phyloP scores from a whole-genome alignment of 1,140 invertebrate species.

The Drosophila carrolli region DNA sequence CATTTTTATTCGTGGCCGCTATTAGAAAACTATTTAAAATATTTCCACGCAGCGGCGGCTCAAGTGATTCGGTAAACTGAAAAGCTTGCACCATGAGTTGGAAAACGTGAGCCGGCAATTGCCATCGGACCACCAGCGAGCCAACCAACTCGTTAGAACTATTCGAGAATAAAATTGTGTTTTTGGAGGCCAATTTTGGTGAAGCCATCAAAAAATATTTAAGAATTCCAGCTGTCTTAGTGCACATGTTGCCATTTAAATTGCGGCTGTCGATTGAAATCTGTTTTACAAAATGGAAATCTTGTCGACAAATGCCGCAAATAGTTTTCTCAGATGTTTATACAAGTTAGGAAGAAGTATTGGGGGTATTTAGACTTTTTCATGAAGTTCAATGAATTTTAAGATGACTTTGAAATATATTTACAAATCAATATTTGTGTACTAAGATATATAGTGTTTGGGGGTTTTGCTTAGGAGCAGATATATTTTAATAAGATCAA shows the following conservation, averaged over 20 bases:
- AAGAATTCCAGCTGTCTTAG: constrained; percentile 45
- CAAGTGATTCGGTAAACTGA: constrained; percentile 35
- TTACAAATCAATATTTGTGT: too few species aligned
- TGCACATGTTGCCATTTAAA: constrained; percentile 71
- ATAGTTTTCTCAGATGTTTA: constrained; percentile 39
- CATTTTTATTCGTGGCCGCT: constrained; percentile 66
- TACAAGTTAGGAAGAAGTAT: not conserved
- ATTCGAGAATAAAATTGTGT: constrained; percentile 40
- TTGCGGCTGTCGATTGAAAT: constrained; percentile 65
- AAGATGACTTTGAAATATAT: not conserved
- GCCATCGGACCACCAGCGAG: constrained; percentile 65
- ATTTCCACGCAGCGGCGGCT: constrained; percentile 65
- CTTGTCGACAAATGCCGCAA: constrained; percentile 67
- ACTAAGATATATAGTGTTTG: not conserved
- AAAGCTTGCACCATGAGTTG: constrained; percentile 53
- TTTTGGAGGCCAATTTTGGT: constrained; percentile 64
- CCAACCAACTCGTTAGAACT: constrained; percentile 61
- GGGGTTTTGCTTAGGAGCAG: too few species aligned
- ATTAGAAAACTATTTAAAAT: constrained; percentile 82
- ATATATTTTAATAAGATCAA: too few species aligned
- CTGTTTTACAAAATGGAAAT: constrained; percentile 66
- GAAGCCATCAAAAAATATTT: constrained; percentile 63
- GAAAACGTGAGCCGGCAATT: constrained; percentile 73
- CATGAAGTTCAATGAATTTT: not conserved
- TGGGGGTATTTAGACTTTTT: not conserved